Conservation (phyloP, 2,797 vertebrate species). For the Acridotheres tristis region DNA sequence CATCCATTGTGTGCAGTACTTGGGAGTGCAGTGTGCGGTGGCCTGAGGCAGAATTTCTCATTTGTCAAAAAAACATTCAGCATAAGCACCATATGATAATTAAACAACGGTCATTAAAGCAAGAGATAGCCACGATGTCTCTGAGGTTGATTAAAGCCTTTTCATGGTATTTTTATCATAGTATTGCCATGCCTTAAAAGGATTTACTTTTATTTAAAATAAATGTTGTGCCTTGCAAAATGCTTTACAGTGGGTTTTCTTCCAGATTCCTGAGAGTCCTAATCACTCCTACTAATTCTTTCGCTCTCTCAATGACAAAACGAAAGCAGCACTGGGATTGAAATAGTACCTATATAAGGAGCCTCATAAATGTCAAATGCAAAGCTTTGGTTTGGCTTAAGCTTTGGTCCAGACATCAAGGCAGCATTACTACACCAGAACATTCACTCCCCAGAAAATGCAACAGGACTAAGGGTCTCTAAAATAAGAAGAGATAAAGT, state of each 20-base stretch:
- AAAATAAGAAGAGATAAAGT: neutral
- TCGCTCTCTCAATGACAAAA: slow-evolving; percentile 21
- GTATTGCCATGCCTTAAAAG: neutral
- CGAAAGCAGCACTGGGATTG: neutral
- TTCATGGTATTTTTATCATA: slow-evolving; percentile 13
- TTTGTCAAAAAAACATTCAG: neutral
- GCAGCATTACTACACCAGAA: neutral
- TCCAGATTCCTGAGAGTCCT: neutral
- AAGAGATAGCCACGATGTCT: neutral
- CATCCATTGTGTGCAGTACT: neutral
- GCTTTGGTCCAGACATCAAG: neutral
- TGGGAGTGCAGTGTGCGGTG: neutral
- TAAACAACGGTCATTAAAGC: neutral
- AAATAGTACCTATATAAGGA: neutral
- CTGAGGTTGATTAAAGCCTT: neutral
- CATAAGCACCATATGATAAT: neutral
- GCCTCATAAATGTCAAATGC: neutral
- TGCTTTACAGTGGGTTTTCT: neutral
- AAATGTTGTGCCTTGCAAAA: neutral
- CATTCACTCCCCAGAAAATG: neutral
- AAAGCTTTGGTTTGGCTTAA: neutral
- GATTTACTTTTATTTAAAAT: slow-evolving; percentile 38
- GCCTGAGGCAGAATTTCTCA: neutral
- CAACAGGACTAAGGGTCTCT: neutral
- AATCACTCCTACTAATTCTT: neutral